Percentiles rank a stretch among this genome's conserved stretches.
These are phyloP conservation scores for Myotis pilosus DNA, from an alignment of 2,797 vertebrate species.

Conservation along the genomic window DNA sequence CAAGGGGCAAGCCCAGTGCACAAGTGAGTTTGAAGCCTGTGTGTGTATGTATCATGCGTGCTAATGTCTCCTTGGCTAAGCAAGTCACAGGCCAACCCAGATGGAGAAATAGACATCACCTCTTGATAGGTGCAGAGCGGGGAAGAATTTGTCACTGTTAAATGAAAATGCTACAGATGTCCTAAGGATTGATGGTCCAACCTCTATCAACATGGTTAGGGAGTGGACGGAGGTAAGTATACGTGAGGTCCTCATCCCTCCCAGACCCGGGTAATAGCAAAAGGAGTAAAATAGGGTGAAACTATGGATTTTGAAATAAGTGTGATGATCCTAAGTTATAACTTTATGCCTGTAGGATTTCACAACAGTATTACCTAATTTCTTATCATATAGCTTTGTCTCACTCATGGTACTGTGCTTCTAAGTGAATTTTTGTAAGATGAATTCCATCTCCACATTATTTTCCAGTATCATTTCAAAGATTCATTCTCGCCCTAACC, in stretches of 20 bases:
- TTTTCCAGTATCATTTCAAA: slow-evolving; percentile 32
- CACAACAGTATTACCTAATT: background rate
- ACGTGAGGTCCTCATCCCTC: background rate
- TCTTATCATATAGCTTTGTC: background rate
- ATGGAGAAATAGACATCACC: background rate
- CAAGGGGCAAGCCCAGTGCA: background rate
- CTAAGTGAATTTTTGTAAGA: background rate
- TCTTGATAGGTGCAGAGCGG: background rate
- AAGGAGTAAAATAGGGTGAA: background rate
- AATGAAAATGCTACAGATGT: background rate
- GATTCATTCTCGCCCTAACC: background rate
- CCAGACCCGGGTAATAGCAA: background rate
- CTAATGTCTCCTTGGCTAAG: background rate
- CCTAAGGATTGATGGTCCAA: background rate
- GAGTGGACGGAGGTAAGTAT: background rate
- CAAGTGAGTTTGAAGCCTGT: background rate
- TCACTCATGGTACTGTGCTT: background rate
- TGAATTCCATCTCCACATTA: background rate
- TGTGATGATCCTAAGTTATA: background rate
- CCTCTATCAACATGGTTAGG: background rate
- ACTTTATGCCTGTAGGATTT: background rate
- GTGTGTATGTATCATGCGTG: background rate
- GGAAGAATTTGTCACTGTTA: background rate
- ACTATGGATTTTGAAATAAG: background rate
- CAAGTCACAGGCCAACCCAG: background rate